Evolutionary conservation across 1,140 invertebrate species (phyloP), one percentile per base, ranked within the genome.

Genomic region (Diorhabda elongata): DNA sequence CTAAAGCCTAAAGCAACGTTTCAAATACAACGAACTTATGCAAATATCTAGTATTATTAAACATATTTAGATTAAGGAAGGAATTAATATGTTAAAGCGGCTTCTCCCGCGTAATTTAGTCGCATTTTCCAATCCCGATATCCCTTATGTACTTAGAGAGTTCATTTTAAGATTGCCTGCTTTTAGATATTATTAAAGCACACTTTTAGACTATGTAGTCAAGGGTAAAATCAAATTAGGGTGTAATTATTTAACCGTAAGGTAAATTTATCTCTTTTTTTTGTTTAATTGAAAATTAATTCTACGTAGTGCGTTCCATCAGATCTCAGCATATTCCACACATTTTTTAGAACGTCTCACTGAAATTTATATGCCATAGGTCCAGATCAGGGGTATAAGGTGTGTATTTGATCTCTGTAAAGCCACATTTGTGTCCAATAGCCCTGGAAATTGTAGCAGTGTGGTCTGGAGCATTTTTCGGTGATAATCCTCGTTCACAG

Each of bases 21-120:
- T 85, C 84, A 79, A 77, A 83, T 80, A 85, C 84, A 85, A 85
- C 84, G 84, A 85, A 84, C 73, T 77, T 73, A 75, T 76, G 74
- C 75, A 78, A 77, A 75, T 76, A 75, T n/a, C 68, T 76, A 75
- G 70, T 74, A 73, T 75, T 72, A 74, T 72, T 73, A 69, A 66
- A 68, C 9, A 42, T 56, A 66, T 26, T 70, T 67, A 71, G 64
- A 11, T 26, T 66, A 66, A 64, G 63, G 26, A 47, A 44, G 44
- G 45, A 52, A 42, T 5, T 64, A 64, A 47, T 52, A 64, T 26
- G 44, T 64, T 64, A 47, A 42, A 64, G 45, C 63, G 63, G 43
- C 43, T 9, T 7, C 61, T n/a, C 5, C 61, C 61, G 61, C 72
- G 68, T 57, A 70, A 61, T 73, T 70, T 75, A 75, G 74, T 75